Evolutionary conservation across 2,113 vertebrate genomes (phyloP).

Genomic region (Phrynocephalus versicolor): DNA sequence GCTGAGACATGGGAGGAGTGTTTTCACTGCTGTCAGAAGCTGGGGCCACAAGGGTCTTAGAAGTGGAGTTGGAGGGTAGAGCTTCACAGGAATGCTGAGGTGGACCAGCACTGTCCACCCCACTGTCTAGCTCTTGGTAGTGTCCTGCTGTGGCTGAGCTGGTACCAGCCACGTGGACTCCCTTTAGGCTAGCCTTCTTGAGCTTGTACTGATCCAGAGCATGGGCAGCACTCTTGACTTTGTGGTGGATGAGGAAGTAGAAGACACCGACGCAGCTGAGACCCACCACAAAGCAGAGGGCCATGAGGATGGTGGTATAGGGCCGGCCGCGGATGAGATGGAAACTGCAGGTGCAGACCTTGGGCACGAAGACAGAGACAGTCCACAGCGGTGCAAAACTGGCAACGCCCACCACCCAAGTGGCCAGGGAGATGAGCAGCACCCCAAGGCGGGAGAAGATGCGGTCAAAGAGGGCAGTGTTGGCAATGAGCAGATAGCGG

Average conservation of each 20-base stretch:
- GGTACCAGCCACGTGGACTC: slow-evolving; percentile 48
- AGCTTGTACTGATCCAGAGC: slow-evolving; percentile 79
- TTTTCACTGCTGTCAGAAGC: not conserved
- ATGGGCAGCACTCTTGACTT: slow-evolving; percentile 73
- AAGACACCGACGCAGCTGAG: slow-evolving; percentile 82
- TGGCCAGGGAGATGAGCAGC: slow-evolving; percentile 65
- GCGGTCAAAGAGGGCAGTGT: slow-evolving; percentile 73
- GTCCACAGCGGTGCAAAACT: slow-evolving; percentile 85
- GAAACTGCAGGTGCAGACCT: slow-evolving; percentile 91
- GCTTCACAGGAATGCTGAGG: slow-evolving; percentile 67
- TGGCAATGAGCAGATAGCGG: slow-evolving; percentile 83
- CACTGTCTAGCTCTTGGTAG: slow-evolving; percentile 74
- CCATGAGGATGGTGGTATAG: slow-evolving; percentile 85
- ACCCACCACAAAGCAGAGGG: slow-evolving; percentile 83
- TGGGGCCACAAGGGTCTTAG: slow-evolving; percentile 29
- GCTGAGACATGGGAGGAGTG: not conserved
- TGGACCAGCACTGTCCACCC: slow-evolving; percentile 68
- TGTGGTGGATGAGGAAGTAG: slow-evolving; percentile 84
- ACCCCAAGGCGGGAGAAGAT: slow-evolving; percentile 76
- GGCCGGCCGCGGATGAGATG: slow-evolving; percentile 81
- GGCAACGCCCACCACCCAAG: slow-evolving; percentile 77
- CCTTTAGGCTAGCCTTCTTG: slow-evolving; percentile 62
- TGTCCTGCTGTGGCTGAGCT: slow-evolving; percentile 23
- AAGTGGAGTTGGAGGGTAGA: slow-evolving; percentile 39
- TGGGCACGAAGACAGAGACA: slow-evolving; percentile 79